Evolutionary conservation across 2,888 invertebrate species (phyloP).

Genomic region (Ochlodes sylvanus): DNA sequence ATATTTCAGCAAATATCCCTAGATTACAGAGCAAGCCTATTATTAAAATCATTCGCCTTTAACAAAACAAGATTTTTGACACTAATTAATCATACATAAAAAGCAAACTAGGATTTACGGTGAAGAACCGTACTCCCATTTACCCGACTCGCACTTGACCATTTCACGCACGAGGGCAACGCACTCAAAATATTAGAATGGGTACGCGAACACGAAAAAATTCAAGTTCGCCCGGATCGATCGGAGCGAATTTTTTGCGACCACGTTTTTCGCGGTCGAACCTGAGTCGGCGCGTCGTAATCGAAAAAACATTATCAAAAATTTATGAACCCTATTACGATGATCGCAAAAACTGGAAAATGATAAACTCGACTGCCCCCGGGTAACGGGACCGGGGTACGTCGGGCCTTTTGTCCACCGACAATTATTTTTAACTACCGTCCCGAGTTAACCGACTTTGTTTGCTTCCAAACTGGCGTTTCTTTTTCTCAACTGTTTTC

Average conservation of each 20-base stretch:
- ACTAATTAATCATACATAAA: no score
- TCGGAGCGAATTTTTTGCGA: slow-evolving; percentile 44
- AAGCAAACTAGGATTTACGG: neutral
- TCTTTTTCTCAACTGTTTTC: slow-evolving; percentile 25
- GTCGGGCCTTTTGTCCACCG: slow-evolving; percentile 56
- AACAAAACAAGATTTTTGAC: no score
- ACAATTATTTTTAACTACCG: slow-evolving; percentile 64
- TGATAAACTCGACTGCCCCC: slow-evolving; percentile 61
- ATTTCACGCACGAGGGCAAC: slow-evolving; percentile 15
- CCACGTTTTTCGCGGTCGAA: slow-evolving; percentile 47
- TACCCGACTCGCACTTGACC: neutral
- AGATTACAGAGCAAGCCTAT: no score
- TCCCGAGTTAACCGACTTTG: slow-evolving; percentile 35
- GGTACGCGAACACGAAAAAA: slow-evolving; percentile 32
- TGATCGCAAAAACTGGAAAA: slow-evolving; percentile 70
- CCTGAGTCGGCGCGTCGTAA: slow-evolving; percentile 53
- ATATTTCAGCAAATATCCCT: no score
- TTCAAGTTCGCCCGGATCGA: slow-evolving; percentile 24
- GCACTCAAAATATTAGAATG: slow-evolving; percentile 35
- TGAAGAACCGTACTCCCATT: neutral
- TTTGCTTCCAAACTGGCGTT: slow-evolving; percentile 29
- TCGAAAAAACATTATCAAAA: slow-evolving; percentile 73
- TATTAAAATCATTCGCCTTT: no score
- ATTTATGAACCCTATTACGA: slow-evolving; percentile 80
- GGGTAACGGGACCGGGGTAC: slow-evolving; percentile 71